phyloP scores from a whole-genome alignment of 2,888 invertebrate species.

The Yponomeuta malinellus region DNA sequence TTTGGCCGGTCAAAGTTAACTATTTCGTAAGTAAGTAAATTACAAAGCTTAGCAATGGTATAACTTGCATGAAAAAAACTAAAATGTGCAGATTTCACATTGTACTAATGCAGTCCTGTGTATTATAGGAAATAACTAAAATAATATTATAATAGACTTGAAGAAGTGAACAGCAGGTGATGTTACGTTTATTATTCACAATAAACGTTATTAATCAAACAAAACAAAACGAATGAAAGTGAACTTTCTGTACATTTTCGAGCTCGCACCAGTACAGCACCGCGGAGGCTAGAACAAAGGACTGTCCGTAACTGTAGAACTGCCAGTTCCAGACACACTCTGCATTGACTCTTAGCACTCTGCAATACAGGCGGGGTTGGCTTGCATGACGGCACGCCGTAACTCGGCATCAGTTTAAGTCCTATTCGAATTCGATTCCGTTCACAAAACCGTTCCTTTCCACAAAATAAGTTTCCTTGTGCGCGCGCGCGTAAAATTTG shows the following conservation, averaged over 20 bases:
- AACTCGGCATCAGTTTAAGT: neutral
- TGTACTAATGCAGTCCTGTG: no score
- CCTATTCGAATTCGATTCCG: slow-evolving; percentile 1
- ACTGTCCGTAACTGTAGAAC: neutral
- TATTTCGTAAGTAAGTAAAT: no score
- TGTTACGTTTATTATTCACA: no score
- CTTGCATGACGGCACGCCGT: neutral
- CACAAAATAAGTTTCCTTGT: slow-evolving; percentile 1
- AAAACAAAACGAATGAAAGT: neutral
- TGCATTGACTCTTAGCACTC: neutral
- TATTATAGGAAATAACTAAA: no score
- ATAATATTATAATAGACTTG: no score
- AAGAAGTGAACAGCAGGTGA: no score
- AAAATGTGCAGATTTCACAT: no score
- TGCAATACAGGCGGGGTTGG: neutral
- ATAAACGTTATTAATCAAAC: no score
- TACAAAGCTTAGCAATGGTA: no score
- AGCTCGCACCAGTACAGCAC: neutral
- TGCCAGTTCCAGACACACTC: neutral
- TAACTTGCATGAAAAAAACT: no score
- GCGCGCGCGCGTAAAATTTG: neutral
- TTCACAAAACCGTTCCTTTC: slow-evolving; percentile 3
- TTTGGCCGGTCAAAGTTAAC: no score
- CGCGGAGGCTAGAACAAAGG: neutral
- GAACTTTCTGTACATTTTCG: neutral